Conservation (phyloP, 2,113 vertebrate species). For the Elaphurus davidianus region DNA sequence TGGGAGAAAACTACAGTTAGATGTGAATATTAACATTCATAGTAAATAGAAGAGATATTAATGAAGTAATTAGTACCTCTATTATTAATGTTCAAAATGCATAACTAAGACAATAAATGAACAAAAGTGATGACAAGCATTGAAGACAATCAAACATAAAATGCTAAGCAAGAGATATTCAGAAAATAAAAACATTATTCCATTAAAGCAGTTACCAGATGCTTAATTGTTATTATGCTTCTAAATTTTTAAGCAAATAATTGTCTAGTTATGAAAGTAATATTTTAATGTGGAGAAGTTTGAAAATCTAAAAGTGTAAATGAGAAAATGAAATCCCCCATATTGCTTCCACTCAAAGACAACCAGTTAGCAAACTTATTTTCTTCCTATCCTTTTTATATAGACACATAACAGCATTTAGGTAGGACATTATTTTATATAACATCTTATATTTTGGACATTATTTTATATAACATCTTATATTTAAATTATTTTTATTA, state of each 20-base stretch:
- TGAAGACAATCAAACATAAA: neutral
- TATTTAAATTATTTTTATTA: neutral
- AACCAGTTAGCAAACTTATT: neutral
- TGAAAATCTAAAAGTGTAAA: neutral
- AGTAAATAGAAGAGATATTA: neutral
- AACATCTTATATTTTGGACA: neutral
- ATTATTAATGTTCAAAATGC: constrained; percentile 17
- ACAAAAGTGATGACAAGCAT: neutral
- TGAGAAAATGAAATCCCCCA: neutral
- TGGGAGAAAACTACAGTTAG: neutral
- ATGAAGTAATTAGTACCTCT: neutral
- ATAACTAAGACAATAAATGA: neutral
- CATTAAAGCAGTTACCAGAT: neutral
- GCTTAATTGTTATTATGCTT: neutral
- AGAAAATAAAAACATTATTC: neutral
- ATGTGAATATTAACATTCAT: neutral
- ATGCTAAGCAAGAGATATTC: neutral
- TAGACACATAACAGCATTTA: neutral
- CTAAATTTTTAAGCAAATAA: neutral
- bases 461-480: neutral
- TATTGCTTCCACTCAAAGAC: neutral
- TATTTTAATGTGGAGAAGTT: neutral
- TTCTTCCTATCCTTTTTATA: neutral
- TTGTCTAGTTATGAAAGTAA: neutral
- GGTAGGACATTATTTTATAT: neutral